Percentiles rank a stretch among this genome's conserved stretches.
phyloP scores from a whole-genome alignment of 1,140 invertebrate species.

The Drosophila mayri region DNA sequence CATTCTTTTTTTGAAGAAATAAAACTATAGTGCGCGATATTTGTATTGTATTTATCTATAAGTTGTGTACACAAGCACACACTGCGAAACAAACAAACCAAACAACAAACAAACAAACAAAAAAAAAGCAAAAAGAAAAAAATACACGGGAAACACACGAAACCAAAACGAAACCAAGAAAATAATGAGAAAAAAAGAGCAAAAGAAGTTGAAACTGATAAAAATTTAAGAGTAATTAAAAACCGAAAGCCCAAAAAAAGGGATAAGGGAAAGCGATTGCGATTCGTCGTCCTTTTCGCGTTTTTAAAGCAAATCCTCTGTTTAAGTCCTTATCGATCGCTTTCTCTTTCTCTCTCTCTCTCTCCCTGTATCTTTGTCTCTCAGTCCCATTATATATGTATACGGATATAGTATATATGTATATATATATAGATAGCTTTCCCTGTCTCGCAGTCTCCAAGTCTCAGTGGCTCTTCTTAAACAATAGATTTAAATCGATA shows the following conservation, averaged over 20 bases:
- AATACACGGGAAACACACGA: slow-evolving; percentile 32
- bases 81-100: slow-evolving; percentile 45
- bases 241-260: slow-evolving; percentile 44
- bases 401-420: slow-evolving; percentile 1
- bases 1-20: slow-evolving; percentile 81
- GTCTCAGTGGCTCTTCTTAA: slow-evolving; percentile 30
- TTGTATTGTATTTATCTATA: slow-evolving; percentile 82
- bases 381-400: slow-evolving; percentile 29
- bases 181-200: slow-evolving; percentile 61
- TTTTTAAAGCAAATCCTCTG: slow-evolving; percentile 32
- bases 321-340: slow-evolving; percentile 42
- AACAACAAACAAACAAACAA: slow-evolving; percentile 28
- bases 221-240: slow-evolving; percentile 67
- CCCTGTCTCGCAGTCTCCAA: slow-evolving; percentile 17
- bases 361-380: slow-evolving; percentile 23
- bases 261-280: slow-evolving; percentile 16
- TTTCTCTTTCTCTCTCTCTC: slow-evolving; percentile 33
- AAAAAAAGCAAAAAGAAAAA: slow-evolving; percentile 22
- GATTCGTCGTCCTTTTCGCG: slow-evolving; percentile 23
- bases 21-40: slow-evolving; percentile 79
- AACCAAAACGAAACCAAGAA: slow-evolving; percentile 42
- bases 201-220: slow-evolving; percentile 76
- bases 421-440: slow-evolving; percentile 1
- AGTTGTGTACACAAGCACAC: slow-evolving; percentile 60
- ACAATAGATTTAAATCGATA: slow-evolving; percentile 58